Evolutionary conservation across 2,113 vertebrate genomes (phyloP), one percentile per base, ranked within the genome.

Genomic region (Brienomyrus brachyistius): DNA sequence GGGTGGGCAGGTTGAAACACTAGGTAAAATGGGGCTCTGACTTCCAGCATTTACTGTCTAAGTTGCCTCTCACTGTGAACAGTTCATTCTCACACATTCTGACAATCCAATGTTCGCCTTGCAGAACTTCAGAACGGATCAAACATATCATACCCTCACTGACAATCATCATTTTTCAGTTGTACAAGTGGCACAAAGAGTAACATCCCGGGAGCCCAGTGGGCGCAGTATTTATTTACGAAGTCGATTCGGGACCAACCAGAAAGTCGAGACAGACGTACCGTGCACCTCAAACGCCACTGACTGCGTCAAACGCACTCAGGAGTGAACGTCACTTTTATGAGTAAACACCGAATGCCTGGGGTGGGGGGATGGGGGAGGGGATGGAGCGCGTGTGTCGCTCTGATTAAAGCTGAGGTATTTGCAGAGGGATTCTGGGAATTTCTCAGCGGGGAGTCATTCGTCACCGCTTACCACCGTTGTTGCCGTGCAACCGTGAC

Each of bases 401-500:
- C 23, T 31, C 62, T 48, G 87, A 88, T 88, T 88, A 88, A 48
- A 47, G 40, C 47, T n/a, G 62, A 48, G 62, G 62, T 50, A 88
- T 88, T 47, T 74, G 87, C 59, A 15, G 59, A 88, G 87, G 87
- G 87, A 88, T 88, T 74, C 43, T 74, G 87, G 87, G 87, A 88
- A 62, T 88, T 66, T 70, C 43, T 27, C 87, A n/a, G 21, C 54
- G n/a, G n/a, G 45, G 43, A 70, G 45, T 43, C 45, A 88, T 88
- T 88, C 66, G 87, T 88, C 87, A 74, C 62, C 47, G 87, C 50
- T 88, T 66, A 74, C 87, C 62, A 17, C 43, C n/a, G 45, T 23
- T n/a, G 87, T 62, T 88, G 87, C 43, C 15, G 13, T 48, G 27
- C 27, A n/a, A 74, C 62, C 40, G 17, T 88, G 87, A 88, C 62